phyloP scores from a whole-genome alignment of 2,113 vertebrate genomes.

The Capreolus pygargus region DNA sequence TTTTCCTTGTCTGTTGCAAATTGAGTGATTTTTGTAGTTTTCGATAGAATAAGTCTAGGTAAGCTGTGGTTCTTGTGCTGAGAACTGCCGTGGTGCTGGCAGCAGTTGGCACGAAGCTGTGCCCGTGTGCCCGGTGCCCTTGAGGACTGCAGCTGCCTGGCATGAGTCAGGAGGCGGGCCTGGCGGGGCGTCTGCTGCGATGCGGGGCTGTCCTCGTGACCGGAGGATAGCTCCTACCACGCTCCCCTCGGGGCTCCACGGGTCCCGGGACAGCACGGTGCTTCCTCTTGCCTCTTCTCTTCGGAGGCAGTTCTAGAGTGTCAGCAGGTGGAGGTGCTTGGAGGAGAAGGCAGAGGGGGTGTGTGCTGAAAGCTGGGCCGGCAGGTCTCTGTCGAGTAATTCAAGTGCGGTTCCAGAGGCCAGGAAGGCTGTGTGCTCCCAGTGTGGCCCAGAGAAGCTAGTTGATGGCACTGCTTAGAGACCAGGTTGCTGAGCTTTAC shows the following conservation, averaged over 20 bases:
- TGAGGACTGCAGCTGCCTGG: rapidly evolving
- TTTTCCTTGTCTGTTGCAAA: background rate
- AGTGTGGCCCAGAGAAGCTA: background rate
- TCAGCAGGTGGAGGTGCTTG: background rate
- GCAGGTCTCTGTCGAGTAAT: background rate
- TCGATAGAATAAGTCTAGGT: background rate
- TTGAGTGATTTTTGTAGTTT: background rate
- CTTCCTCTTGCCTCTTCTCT: background rate
- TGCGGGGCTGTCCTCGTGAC: background rate
- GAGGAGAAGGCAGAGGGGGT: background rate
- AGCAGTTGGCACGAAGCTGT: background rate
- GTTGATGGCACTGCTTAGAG: background rate
- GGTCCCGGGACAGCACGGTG: background rate
- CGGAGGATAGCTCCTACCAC: rapidly evolving
- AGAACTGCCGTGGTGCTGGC: background rate
- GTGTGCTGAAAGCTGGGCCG: background rate
- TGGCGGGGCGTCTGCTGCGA: background rate
- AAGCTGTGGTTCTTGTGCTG: rapidly evolving
- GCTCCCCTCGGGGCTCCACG: background rate
- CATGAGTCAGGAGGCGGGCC: background rate
- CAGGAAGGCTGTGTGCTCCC: background rate
- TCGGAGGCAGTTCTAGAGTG: background rate
- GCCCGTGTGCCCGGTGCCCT: rapidly evolving
- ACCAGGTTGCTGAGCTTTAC: background rate
- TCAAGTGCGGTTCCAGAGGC: background rate